phyloP scores from a whole-genome alignment of 2,797 vertebrate genomes.

The Arctocebus calabarensis region DNA sequence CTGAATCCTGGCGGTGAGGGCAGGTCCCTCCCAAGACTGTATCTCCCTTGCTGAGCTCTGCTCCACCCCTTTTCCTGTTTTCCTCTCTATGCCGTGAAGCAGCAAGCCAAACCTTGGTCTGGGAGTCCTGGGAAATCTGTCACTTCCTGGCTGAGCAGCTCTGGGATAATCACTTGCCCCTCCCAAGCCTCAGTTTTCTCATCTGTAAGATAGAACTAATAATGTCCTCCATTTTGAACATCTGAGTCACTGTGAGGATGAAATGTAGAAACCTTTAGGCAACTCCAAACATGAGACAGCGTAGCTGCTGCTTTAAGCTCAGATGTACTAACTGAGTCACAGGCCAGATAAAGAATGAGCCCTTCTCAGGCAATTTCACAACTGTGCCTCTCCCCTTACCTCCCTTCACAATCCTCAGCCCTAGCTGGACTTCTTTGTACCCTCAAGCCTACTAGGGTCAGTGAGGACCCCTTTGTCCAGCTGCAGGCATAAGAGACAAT shows the following conservation, averaged over 20 bases:
- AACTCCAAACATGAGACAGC: neutral
- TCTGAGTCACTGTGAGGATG: neutral
- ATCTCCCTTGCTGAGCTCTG: neutral
- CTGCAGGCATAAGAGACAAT: neutral
- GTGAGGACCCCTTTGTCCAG: neutral
- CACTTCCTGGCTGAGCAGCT: neutral
- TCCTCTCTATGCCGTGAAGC: neutral
- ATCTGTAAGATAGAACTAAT: neutral
- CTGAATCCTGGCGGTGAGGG: neutral
- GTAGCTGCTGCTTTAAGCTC: neutral
- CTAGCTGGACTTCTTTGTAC: neutral
- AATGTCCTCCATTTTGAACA: neutral
- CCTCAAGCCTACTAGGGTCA: neutral
- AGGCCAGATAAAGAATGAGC: neutral
- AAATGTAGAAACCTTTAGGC: constrained; percentile 12
- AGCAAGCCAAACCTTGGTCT: neutral
- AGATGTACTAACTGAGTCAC: neutral
- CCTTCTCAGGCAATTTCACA: neutral
- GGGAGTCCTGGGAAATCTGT: neutral
- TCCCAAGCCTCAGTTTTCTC: constrained; percentile 25
- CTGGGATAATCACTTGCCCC: neutral
- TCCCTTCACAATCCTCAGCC: neutral
- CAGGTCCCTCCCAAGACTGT: neutral
- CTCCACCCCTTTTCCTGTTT: neutral
- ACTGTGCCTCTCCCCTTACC: neutral